These are phyloP conservation scores for Antheraea yamamai DNA, from an alignment of 2,888 invertebrate species.

Conservation along the genomic window DNA sequence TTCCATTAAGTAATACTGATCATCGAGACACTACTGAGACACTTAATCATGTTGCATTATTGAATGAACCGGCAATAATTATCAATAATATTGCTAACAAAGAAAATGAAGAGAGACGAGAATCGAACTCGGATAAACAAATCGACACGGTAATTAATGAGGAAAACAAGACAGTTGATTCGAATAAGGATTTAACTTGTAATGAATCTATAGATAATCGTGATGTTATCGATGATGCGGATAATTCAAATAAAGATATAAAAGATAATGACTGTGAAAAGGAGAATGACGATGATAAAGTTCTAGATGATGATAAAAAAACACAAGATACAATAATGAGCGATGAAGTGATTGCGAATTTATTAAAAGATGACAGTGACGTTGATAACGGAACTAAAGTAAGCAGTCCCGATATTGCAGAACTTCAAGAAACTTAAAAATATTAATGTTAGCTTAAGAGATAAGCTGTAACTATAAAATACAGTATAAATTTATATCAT, in stretches of 20 bases:
- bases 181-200: conserved; percentile 7
- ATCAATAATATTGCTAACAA: conserved; percentile 2
- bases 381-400: conserved; percentile 30
- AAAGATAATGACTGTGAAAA: conserved; percentile 23
- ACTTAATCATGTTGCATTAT: neutral
- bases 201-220: conserved; percentile 17
- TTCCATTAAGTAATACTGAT: neutral
- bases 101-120: neutral
- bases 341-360: conserved; percentile 63
- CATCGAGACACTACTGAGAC: neutral
- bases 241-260: conserved; percentile 4
- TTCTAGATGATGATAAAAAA: conserved; percentile 29
- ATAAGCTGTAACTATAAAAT: neutral
- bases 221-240: conserved; percentile 15
- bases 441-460: neutral
- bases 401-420: conserved; percentile 34
- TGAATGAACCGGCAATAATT: conserved; percentile 1
- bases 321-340: conserved; percentile 59
- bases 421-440: conserved; percentile 33
- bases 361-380: conserved; percentile 56
- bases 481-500: neutral
- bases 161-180: neutral
- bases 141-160: neutral
- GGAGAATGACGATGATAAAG: conserved; percentile 22
- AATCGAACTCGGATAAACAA: conserved; percentile 4